Percentiles rank a stretch among this genome's conserved stretches.
Evolutionary conservation across 2,797 vertebrate species (phyloP).

Genomic region (Erpetoichthys calabaricus): DNA sequence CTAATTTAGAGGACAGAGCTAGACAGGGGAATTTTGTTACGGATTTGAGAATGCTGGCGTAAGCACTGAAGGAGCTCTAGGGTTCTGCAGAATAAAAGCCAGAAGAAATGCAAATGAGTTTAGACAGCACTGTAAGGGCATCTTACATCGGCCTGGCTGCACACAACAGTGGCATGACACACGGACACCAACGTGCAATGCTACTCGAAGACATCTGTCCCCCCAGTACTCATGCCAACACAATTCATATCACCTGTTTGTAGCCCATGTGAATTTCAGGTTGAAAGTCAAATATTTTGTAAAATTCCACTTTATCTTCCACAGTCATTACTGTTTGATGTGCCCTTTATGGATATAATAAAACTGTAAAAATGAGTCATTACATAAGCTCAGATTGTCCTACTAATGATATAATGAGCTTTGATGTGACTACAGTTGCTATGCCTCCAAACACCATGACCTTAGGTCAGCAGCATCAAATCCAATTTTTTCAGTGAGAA

Average conservation of each 20-base stretch:
- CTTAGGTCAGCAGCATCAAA: neutral
- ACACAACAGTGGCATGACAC: neutral
- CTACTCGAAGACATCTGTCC: no score
- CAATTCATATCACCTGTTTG: no score
- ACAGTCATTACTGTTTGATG: no score
- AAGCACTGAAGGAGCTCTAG: neutral
- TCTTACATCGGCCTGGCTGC: neutral
- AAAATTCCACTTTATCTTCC: no score
- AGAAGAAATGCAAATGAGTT: neutral
- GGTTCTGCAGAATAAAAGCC: neutral
- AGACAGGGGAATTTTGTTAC: no score
- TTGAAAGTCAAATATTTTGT: no score
- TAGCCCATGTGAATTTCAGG: no score
- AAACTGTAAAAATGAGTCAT: neutral
- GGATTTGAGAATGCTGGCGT: no score
- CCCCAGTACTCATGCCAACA: no score
- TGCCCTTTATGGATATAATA: neutral
- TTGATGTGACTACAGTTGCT: neutral
- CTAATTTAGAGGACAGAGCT: no score
- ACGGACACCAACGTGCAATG: no score
- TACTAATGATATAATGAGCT: neutral
- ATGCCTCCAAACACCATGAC: neutral
- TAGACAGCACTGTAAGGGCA: neutral
- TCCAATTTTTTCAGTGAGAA: no score
- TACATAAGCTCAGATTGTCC: neutral